These are phyloP conservation scores for Enoplolaimus lenunculus DNA, from an alignment of 2,888 invertebrate species.

Conservation along the genomic window DNA sequence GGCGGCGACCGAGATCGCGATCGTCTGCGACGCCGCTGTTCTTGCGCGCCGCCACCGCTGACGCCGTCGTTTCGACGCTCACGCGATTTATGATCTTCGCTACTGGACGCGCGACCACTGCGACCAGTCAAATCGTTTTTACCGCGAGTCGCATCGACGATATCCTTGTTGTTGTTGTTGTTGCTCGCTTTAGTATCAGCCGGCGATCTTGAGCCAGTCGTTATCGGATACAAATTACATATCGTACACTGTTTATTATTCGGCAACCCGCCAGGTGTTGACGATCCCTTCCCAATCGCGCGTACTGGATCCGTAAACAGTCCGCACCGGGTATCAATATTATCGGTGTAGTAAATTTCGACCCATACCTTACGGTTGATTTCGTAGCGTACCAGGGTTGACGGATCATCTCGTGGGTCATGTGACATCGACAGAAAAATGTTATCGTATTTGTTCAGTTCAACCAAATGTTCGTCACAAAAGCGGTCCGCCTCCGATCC, in stretches of 20 bases:
- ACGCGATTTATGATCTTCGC: too few relatives aligned
- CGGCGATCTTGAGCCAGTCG: too few relatives aligned
- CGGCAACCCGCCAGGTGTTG: constrained; percentile 32
- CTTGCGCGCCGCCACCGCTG: too few relatives aligned
- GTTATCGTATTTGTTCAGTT: constrained; percentile 23
- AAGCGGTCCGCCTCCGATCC: constrained; percentile 31
- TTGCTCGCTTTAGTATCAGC: too few relatives aligned
- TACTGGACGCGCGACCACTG: too few relatives aligned
- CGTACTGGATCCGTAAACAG: constrained; percentile 5
- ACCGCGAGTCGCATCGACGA: too few relatives aligned
- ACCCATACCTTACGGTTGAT: constrained; percentile 33
- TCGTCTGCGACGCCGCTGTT: too few relatives aligned
- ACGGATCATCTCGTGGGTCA: background rate
- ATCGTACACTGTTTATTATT: constrained; percentile 34
- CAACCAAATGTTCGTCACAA: constrained; percentile 27
- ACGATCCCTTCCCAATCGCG: constrained; percentile 26
- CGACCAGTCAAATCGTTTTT: too few relatives aligned
- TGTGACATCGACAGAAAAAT: background rate
- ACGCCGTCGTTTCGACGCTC: too few relatives aligned
- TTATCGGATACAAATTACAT: constrained; percentile 38
- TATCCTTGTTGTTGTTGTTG: too few relatives aligned
- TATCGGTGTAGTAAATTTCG: constrained; percentile 35
- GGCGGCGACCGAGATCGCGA: too few relatives aligned
- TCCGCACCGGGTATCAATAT: constrained; percentile 29
- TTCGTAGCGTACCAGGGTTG: constrained; percentile 18